phyloP scores from a whole-genome alignment of 2,113 vertebrate genomes.

The Phylloscopus trochiloides region DNA sequence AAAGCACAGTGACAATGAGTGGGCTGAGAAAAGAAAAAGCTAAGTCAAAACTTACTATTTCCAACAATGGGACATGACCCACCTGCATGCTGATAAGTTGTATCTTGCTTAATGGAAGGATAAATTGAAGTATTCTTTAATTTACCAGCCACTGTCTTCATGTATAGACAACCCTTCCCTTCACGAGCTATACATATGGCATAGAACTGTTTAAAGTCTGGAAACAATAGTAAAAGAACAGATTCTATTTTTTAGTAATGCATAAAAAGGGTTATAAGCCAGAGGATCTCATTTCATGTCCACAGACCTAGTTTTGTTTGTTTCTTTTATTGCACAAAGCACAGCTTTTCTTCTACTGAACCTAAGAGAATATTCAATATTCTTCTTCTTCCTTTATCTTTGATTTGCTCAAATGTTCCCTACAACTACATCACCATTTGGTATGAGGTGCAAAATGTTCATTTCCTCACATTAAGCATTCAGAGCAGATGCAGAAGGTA shows the following conservation, averaged over 20 bases:
- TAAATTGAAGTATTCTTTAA: neutral
- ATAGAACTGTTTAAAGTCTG: neutral
- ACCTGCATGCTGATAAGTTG: neutral
- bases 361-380: neutral
- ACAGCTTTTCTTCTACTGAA: neutral
- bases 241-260: neutral
- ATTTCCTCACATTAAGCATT: neutral
- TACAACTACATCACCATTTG: neutral
- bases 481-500: neutral
- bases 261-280: neutral
- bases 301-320: neutral
- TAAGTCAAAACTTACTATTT: neutral
- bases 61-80: neutral
- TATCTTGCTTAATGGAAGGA: neutral
- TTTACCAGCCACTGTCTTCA: neutral
- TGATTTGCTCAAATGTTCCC: neutral
- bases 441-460: neutral
- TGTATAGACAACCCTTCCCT: neutral
- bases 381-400: neutral
- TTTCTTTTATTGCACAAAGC: neutral
- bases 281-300: neutral
- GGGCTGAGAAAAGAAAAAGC: neutral
- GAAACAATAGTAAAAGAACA: neutral
- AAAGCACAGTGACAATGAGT: neutral
- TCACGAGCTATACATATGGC: neutral